Evolutionary conservation across 2,797 vertebrate genomes (phyloP).

Genomic region (Acanthurus tractus): DNA sequence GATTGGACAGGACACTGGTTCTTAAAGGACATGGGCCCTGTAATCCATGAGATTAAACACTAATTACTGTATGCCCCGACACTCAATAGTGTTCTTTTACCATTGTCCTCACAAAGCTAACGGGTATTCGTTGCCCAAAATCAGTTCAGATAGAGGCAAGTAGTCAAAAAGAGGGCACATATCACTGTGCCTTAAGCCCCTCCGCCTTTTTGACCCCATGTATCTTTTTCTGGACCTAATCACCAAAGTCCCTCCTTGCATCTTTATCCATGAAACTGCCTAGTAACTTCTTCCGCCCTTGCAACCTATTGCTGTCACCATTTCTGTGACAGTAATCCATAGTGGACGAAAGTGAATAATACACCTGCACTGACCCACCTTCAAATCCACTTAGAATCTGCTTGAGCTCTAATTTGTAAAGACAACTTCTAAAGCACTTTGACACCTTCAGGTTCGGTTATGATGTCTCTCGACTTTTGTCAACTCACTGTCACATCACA

Average conservation of each 20-base stretch:
- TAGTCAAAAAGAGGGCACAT: not conserved
- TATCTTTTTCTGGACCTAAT: slow-evolving; percentile 45
- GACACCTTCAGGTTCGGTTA: slow-evolving; percentile 9
- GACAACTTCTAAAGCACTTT: slow-evolving; percentile 16
- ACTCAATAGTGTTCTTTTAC: slow-evolving; percentile 28
- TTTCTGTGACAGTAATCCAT: slow-evolving; percentile 59
- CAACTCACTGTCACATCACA: not conserved
- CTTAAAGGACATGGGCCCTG: slow-evolving; percentile 66
- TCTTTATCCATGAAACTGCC: slow-evolving; percentile 56
- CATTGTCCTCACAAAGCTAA: slow-evolving; percentile 20
- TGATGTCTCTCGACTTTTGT: not conserved
- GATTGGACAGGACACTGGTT: slow-evolving; percentile 83
- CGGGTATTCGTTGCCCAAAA: not conserved
- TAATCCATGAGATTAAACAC: slow-evolving; percentile 83
- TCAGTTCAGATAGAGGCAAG: not conserved
- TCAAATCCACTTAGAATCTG: slow-evolving; percentile 66
- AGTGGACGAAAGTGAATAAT: slow-evolving; percentile 58
- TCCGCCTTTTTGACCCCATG: slow-evolving; percentile 21
- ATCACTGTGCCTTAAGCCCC: slow-evolving; percentile 16
- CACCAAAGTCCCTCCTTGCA: slow-evolving; percentile 28
- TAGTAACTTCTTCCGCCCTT: slow-evolving; percentile 39
- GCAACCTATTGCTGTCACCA: slow-evolving; percentile 13
- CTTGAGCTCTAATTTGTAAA: slow-evolving; percentile 35
- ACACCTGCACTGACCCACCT: slow-evolving; percentile 53
- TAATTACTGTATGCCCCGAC: slow-evolving; percentile 55